phyloP scores from a whole-genome alignment of 2,888 invertebrate species.

The Orthosia incerta region DNA sequence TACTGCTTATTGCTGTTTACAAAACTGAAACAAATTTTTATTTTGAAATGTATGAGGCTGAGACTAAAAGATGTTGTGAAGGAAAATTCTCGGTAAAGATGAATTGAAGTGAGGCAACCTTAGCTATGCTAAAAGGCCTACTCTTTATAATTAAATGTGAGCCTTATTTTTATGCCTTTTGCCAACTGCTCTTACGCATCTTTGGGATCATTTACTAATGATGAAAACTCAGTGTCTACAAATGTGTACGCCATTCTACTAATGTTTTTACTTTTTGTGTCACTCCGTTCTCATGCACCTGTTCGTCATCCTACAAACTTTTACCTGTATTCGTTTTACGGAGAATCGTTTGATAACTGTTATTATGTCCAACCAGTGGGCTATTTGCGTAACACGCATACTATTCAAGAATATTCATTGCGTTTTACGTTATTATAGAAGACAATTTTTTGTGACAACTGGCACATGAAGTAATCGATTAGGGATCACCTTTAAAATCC shows the following conservation, averaged over 20 bases:
- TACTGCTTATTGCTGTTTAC: conserved; percentile 80
- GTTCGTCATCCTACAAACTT: conserved; percentile 24
- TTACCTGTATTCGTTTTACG: conserved; percentile 15
- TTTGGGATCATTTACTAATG: conserved; percentile 38
- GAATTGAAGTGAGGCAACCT: conserved; percentile 38
- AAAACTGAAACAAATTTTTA: conserved; percentile 66
- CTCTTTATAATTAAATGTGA: conserved; percentile 35
- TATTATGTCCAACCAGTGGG: not conserved
- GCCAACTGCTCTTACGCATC: conserved; percentile 24
- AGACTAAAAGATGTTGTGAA: conserved; percentile 51
- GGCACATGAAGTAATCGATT: not conserved
- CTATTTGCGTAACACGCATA: not conserved
- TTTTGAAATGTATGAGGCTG: conserved; percentile 58
- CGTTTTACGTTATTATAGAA: not conserved
- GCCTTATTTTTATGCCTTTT: conserved; percentile 35
- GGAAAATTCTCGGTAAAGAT: conserved; percentile 42
- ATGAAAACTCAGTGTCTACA: conserved; percentile 19
- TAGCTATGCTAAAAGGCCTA: conserved; percentile 35
- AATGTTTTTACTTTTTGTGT: conserved; percentile 25
- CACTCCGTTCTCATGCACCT: conserved; percentile 15
- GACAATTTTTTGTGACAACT: not conserved
- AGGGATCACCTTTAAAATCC: not conserved
- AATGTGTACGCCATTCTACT: conserved; percentile 16
- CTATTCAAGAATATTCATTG: not conserved
- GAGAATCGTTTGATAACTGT: conserved; percentile 15